phyloP scores from a whole-genome alignment of 1,140 invertebrate species.

The Nasonia longicornis region DNA sequence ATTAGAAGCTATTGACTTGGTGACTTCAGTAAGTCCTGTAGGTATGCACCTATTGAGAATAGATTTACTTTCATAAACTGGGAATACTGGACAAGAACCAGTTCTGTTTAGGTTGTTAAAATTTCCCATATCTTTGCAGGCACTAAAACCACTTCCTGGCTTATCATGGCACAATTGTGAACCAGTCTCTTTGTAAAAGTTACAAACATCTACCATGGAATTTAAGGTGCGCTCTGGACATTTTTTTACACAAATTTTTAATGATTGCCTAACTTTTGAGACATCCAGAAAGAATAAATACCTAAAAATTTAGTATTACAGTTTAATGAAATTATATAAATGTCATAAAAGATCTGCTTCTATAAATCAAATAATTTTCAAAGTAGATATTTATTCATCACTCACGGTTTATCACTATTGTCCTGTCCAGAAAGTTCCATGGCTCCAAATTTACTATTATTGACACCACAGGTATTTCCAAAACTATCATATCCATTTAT shows the following conservation, averaged over 20 bases:
- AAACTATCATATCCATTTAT: conserved; percentile 95
- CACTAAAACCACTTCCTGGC: conserved; percentile 61
- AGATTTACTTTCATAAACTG: conserved; percentile 80
- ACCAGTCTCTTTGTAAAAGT: conserved; percentile 81
- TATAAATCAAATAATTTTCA: neutral
- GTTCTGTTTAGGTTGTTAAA: conserved; percentile 68
- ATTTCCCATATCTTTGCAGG: conserved; percentile 55
- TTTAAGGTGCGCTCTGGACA: conserved; percentile 81
- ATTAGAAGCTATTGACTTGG: conserved; percentile 74
- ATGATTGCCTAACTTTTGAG: conserved; percentile 78
- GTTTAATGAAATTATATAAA: conserved; percentile 4
- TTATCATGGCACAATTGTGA: conserved; percentile 81
- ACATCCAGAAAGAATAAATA: conserved; percentile 89
- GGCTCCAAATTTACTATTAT: conserved; percentile 80
- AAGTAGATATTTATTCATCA: conserved; percentile 28
- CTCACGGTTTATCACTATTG: conserved; percentile 81
- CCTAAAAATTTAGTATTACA: conserved; percentile 63
- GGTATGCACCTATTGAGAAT: conserved; percentile 91
- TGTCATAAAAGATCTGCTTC: neutral
- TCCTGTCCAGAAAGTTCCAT: conserved; percentile 84
- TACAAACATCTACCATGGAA: conserved; percentile 76
- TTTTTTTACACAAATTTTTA: conserved; percentile 90
- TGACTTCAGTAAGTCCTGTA: conserved; percentile 73
- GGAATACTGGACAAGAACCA: conserved; percentile 80
- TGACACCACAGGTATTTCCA: conserved; percentile 94